Base-by-base conservation (phyloP, 2,888 invertebrate species). In the Platerodrilus igneus region DNA sequence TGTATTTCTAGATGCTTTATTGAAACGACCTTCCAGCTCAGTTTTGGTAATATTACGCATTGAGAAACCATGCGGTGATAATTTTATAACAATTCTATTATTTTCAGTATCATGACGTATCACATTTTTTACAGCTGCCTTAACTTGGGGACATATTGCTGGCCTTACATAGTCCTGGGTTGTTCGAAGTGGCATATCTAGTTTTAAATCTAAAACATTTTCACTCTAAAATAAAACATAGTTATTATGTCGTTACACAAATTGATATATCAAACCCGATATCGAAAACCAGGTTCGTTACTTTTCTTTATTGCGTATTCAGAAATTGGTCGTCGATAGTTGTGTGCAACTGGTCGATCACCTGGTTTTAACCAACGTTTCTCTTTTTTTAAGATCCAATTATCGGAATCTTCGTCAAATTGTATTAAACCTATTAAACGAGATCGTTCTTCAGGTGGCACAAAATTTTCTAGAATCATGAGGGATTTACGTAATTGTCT, bases 381-480 rank as follows among this genome's bases (percentile, higher is more conserved):
- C 37, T 67, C 66, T 41, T 63, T 64, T 35, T 62, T 63, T 36
- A 68, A 36, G 3, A 65, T 42, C 88, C 89, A 92, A 36, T 77
- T 77, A 57, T 90, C 88, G 43, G 83, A 80, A 53, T 89, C 86
- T 49, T 91, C 91, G 60, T 91, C 87, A 63, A 82, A 89, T 33
- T 78, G 73, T 8, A 87, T 79, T 51, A 86, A 73, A 27, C 81
- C 79, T 45, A 84, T 73, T 3, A 91, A 73, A 46, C 84, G 80
- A 25, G 78, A 77, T 58, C 85, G 83, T 41, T 88, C 87, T 60
- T 87, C 87, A 1, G 78, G 76, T 5, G 91, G 91, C 58, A 93
- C 86, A 69, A 93, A 93, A 67, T 89, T 89, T 62, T 92, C 91
- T 48, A 92, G 87, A 33, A 91, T 82, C 19, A 92, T 74, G 60